Percentiles rank a stretch among this genome's conserved stretches.
phyloP scores from a whole-genome alignment of 2,113 vertebrate genomes.

The Campylomormyrus numenius region DNA sequence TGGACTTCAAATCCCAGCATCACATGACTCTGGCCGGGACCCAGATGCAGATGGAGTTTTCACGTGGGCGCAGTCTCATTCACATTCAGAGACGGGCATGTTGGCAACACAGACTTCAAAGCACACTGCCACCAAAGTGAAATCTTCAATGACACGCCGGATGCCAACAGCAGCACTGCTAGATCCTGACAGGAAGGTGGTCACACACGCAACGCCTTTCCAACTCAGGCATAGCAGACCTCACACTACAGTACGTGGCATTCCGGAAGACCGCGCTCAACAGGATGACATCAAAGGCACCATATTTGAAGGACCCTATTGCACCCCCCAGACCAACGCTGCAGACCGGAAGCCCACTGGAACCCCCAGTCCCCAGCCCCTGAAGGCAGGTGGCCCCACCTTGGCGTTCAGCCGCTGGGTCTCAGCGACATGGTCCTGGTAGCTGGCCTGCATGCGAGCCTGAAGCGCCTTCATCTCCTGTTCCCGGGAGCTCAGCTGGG shows the following conservation, averaged over 20 bases:
- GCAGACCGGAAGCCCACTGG: not conserved
- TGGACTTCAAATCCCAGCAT: not conserved
- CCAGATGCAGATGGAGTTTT: not conserved
- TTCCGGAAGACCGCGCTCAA: not conserved
- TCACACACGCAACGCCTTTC: not conserved
- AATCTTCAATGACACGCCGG: not conserved
- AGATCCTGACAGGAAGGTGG: not conserved
- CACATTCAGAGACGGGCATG: not conserved
- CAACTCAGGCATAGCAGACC: not conserved
- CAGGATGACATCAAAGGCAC: not conserved
- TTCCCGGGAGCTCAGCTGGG: conserved; percentile 73
- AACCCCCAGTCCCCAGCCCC: not conserved
- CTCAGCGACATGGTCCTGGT: conserved; percentile 77
- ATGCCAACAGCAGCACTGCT: not conserved
- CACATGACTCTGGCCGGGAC: not conserved
- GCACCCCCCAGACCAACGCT: not conserved
- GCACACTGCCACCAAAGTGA: not conserved
- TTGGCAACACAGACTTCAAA: not conserved
- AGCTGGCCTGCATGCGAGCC: conserved; percentile 87
- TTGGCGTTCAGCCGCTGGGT: conserved; percentile 82
- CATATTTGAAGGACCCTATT: not conserved
- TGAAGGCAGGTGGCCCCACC: conserved; percentile 49
- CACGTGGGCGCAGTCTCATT: not conserved
- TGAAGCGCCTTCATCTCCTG: conserved; percentile 76
- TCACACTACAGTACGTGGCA: not conserved